A percentile compares a stretch with the other conserved stretches of the same genome.
Evolutionary conservation across 2,797 vertebrate species (phyloP).

Genomic region (Danio choprae): DNA sequence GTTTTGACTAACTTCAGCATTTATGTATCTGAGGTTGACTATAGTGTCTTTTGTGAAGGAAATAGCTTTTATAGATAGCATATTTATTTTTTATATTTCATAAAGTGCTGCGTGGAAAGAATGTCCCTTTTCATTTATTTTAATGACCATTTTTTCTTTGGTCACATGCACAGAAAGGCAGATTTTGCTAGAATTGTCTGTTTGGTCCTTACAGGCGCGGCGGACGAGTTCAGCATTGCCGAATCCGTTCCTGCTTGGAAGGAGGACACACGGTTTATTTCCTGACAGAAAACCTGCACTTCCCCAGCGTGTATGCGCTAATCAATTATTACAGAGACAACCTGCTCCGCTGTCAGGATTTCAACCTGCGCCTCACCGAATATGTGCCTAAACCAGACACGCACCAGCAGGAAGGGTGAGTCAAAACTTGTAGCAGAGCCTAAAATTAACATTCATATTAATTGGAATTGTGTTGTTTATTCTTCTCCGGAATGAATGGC

Average conservation of each 20-base stretch:
- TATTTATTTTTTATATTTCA: not conserved
- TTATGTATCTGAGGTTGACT: not conserved
- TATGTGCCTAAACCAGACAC: slow-evolving; percentile 87
- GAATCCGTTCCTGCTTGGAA: slow-evolving; percentile 85
- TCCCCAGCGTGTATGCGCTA: slow-evolving; percentile 86
- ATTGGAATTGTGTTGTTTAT: too few species aligned
- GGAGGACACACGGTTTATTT: slow-evolving; percentile 81
- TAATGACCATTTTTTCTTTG: not conserved
- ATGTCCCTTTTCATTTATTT: too few species aligned
- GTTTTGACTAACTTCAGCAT: not conserved
- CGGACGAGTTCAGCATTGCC: slow-evolving; percentile 93
- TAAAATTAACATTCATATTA: too few species aligned
- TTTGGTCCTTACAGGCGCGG: slow-evolving; percentile 79
- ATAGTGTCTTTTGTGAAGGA: not conserved
- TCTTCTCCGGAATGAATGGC: too few species aligned
- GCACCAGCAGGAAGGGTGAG: slow-evolving; percentile 86
- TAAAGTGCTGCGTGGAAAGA: not conserved
- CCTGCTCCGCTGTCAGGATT: slow-evolving; percentile 91
- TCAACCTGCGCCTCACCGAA: slow-evolving; percentile 91
- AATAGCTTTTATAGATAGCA: not conserved
- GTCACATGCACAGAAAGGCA: not conserved
- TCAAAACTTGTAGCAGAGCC: slow-evolving; percentile 31
- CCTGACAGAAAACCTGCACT: slow-evolving; percentile 90
- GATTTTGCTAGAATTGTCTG: not conserved
- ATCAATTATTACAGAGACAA: slow-evolving; percentile 92